Conservation (phyloP, 1,140 invertebrate species). For the Drosophila malerkotliana region DNA sequence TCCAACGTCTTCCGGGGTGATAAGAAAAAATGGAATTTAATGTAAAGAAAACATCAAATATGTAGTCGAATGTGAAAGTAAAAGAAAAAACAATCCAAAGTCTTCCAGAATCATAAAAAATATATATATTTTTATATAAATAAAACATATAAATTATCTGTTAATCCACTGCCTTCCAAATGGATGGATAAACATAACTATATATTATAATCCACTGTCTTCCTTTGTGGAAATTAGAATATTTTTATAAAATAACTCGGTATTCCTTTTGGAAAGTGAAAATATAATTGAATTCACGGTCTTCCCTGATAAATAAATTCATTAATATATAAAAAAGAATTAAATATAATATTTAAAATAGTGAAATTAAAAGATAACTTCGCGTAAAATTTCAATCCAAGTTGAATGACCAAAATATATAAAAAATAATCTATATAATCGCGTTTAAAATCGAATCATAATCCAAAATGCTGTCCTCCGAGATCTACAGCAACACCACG, state of each 20-base stretch:
- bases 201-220: constrained; percentile 39
- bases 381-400: neutral
- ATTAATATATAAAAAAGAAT: no score
- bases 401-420: neutral
- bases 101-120: constrained; percentile 54
- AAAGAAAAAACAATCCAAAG: constrained; percentile 53
- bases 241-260: constrained; percentile 4
- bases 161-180: constrained; percentile 41
- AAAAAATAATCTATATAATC: neutral
- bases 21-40: constrained; percentile 9
- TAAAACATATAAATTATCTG: constrained; percentile 15
- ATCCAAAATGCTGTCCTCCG: constrained; percentile 65
- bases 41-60: constrained; percentile 8
- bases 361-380: neutral
- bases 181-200: constrained; percentile 27
- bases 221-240: constrained; percentile 15
- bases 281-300: neutral
- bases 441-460: neutral
- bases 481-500: constrained; percentile 65
- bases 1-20: constrained; percentile 63
- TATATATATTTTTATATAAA: constrained; percentile 50
- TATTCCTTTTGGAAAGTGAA: constrained; percentile 6
- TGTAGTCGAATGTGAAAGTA: constrained; percentile 38
- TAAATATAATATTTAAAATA: no score
- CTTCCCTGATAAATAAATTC: neutral